Evolutionary conservation across 30 jellyfish, hydroid and myxozoan species (phyloP).

Genomic region (Haliclystus octoradiatus): DNA sequence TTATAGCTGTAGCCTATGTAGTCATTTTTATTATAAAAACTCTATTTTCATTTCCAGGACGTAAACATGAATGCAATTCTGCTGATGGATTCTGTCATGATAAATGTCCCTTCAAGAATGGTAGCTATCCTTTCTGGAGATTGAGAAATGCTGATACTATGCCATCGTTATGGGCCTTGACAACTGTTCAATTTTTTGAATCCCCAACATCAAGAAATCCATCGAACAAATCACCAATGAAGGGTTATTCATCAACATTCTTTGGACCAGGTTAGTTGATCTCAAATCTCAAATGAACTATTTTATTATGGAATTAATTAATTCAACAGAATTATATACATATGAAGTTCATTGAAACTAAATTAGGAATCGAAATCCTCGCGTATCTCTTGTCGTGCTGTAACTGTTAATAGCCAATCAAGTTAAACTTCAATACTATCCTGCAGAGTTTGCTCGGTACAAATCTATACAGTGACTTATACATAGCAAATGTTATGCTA

Average conservation of each 20-base stretch:
- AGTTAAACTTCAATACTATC: no score
- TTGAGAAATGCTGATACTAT: conserved; percentile 74
- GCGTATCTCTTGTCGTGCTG: no score
- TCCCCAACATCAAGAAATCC: conserved; percentile 66
- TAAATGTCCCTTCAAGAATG: conserved; percentile 86
- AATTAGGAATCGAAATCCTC: no score
- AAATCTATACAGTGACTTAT: no score
- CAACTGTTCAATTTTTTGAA: conserved; percentile 83
- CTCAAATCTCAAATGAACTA: background rate
- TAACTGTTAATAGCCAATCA: no score
- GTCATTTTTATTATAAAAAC: no score
- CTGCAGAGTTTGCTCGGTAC: no score
- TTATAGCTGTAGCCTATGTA: no score
- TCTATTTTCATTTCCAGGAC: conserved; percentile 30
- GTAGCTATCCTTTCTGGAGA: conserved; percentile 94
- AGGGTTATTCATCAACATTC: conserved; percentile 85
- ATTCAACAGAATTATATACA: no score
- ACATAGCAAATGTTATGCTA: no score
- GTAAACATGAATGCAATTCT: conserved; percentile 78
- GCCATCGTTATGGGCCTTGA: conserved; percentile 79
- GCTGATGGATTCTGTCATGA: conserved; percentile 88
- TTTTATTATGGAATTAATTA: no score
- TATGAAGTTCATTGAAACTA: no score
- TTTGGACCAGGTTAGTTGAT: conserved; percentile 86
- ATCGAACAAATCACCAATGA: conserved; percentile 49